Evolutionary conservation across 2,797 vertebrate species (phyloP).

Genomic region (Pelochelys cantorii): DNA sequence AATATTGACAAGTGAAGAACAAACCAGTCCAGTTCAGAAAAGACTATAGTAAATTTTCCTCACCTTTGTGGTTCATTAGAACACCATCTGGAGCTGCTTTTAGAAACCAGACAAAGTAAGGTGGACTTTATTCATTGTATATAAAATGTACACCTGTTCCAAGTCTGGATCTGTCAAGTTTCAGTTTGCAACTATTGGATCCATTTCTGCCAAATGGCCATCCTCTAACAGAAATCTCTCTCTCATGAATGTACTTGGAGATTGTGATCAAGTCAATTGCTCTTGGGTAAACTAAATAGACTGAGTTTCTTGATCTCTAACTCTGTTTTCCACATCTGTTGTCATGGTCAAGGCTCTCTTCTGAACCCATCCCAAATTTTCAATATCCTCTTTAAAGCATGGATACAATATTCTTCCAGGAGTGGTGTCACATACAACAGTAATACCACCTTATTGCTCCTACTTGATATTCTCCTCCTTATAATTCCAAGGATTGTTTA

Average conservation of each 20-base stretch:
- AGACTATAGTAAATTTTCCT: neutral
- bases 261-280: neutral
- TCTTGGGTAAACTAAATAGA: neutral
- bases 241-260: neutral
- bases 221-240: neutral
- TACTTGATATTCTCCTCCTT: neutral
- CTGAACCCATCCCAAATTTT: neutral
- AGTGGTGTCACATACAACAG: neutral
- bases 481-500: neutral
- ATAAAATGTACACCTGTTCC: neutral
- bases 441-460: neutral
- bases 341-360: neutral
- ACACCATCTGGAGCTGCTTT: conserved; percentile 32
- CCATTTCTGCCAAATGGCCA: neutral
- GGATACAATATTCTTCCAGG: neutral
- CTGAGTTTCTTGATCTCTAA: neutral
- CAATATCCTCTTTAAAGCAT: neutral
- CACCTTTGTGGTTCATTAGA: neutral
- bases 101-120: neutral
- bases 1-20: conserved; percentile 24
- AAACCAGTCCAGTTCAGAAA: conserved; percentile 33
- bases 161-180: neutral
- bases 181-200: neutral
- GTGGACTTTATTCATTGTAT: neutral
- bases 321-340: neutral